These are phyloP conservation scores for Rousettus leschenaultii DNA, from an alignment of 2,113 vertebrate species.

Conservation along the genomic window DNA sequence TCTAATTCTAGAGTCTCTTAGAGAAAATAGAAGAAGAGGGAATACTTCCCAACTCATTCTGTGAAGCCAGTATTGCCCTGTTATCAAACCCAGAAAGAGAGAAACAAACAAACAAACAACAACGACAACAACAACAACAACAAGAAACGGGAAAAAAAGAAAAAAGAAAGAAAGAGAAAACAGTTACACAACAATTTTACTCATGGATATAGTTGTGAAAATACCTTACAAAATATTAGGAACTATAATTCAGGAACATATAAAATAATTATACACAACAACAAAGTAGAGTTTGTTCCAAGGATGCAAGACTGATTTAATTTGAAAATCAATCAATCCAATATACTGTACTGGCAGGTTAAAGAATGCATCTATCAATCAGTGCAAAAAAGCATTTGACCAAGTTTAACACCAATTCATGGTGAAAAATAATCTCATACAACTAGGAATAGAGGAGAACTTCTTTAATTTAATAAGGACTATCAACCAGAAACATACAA, in stretches of 20 bases:
- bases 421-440: neutral
- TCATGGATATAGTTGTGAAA: neutral
- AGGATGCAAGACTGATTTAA: neutral
- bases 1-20: neutral
- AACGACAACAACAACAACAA: neutral
- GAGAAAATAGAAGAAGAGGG: neutral
- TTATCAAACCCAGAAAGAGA: neutral
- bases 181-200: neutral
- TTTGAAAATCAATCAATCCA: neutral
- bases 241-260: neutral
- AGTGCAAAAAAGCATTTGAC: neutral
- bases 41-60: neutral
- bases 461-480: neutral
- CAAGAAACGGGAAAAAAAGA: too few species aligned
- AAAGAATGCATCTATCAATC: neutral
- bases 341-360: neutral
- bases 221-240: neutral
- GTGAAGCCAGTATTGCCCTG: neutral
- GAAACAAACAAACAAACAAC: neutral
- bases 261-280: neutral
- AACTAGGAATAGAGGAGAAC: neutral
- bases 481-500: neutral
- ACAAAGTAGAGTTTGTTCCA: neutral
- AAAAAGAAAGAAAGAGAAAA: neutral
- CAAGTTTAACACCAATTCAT: neutral